Conservation (phyloP, 2,888 invertebrate genomes). For the Arge pagana region DNA sequence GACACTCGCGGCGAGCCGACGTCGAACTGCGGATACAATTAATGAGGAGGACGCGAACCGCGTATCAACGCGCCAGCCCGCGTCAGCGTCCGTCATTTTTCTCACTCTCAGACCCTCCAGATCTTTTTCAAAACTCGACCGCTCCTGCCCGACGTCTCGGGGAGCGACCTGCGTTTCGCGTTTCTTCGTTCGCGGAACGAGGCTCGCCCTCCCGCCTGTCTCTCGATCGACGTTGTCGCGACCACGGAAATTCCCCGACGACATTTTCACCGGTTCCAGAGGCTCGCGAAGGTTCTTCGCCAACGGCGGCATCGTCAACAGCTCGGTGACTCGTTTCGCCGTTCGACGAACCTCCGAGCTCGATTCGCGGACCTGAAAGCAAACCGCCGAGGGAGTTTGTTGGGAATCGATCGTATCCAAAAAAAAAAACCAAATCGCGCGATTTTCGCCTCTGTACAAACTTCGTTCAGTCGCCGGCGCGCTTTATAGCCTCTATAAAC, state of each 20-base stretch:
- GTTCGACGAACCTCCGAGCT: slow-evolving; percentile 37
- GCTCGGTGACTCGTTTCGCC: slow-evolving; percentile 41
- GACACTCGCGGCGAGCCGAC: slow-evolving; percentile 22
- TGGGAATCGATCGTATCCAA: neutral
- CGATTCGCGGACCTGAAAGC: slow-evolving; percentile 36
- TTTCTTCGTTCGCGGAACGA: slow-evolving; percentile 30
- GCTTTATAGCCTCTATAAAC: slow-evolving; percentile 51
- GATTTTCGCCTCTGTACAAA: slow-evolving; percentile 27
- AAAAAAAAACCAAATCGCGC: neutral
- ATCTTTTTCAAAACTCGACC: slow-evolving; percentile 27
- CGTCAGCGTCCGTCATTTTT: no score
- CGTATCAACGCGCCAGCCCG: no score
- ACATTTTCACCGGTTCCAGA: slow-evolving; percentile 37
- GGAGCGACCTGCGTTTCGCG: slow-evolving; percentile 10
- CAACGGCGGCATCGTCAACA: slow-evolving; percentile 33
- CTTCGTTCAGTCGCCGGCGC: slow-evolving; percentile 42
- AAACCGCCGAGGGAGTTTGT: neutral
- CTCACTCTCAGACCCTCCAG: slow-evolving; percentile 31
- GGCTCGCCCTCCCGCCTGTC: no score
- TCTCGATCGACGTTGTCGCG: no score
- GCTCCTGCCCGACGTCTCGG: slow-evolving; percentile 1
- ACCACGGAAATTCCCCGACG: no score
- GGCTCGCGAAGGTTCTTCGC: slow-evolving; percentile 32
- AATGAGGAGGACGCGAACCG: no score
- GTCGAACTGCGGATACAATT: slow-evolving; percentile 22